These are phyloP conservation scores for Julus scandinavius DNA, from an alignment of 2,888 invertebrate species.

Conservation along the genomic window DNA sequence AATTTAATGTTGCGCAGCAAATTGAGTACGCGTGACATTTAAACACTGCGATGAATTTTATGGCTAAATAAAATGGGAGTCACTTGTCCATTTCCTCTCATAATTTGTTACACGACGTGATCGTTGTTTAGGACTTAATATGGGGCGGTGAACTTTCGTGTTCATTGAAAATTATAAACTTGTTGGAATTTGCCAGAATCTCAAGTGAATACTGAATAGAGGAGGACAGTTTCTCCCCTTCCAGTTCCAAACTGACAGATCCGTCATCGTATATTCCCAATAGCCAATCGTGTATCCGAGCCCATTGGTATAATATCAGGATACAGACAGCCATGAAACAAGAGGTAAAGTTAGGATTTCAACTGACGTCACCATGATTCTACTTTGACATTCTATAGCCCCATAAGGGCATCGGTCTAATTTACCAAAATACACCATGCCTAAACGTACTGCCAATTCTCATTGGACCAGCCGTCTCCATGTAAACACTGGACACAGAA, in stretches of 20 bases:
- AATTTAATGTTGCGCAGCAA: conserved; percentile 40
- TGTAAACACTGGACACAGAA: not conserved
- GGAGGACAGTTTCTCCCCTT: not conserved
- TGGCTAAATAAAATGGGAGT: conserved; percentile 26
- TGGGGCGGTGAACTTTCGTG: not conserved
- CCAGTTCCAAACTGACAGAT: not conserved
- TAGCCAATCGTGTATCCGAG: not conserved
- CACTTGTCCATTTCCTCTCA: not conserved
- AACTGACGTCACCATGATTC: conserved; percentile 6
- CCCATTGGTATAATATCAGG: not conserved
- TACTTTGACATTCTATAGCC: not conserved
- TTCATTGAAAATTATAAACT: not conserved
- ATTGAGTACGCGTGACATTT: conserved; percentile 40
- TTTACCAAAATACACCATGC: not conserved
- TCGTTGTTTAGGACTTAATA: not conserved
- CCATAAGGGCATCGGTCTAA: not conserved
- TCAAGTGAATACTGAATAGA: not conserved
- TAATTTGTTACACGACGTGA: not conserved
- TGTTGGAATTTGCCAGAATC: not conserved
- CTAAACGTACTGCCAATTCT: not conserved
- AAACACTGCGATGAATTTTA: conserved; percentile 18
- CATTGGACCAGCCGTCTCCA: not conserved
- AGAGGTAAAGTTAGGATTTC: not conserved
- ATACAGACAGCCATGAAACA: not conserved
- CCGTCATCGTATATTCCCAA: not conserved